Evolutionary conservation across 2,888 invertebrate genomes (phyloP).

Genomic region (Acanthosepion pharaonis): DNA sequence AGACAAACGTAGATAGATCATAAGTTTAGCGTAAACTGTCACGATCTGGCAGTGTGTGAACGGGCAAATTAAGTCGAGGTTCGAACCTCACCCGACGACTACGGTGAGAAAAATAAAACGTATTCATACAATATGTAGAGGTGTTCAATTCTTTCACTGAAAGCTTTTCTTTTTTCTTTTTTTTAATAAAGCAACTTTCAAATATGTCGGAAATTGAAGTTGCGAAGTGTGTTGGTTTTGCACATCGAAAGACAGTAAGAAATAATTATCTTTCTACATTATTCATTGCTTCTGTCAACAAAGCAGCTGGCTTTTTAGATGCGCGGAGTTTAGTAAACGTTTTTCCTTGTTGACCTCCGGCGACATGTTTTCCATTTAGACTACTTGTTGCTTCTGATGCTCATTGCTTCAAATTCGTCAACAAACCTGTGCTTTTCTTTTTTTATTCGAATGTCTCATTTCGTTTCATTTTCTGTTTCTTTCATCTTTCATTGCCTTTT

Average conservation of each 20-base stretch:
- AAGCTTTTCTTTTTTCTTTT: too few relatives aligned
- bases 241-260: neutral
- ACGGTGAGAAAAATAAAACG: too few relatives aligned
- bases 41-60: too few relatives aligned
- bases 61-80: too few relatives aligned
- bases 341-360: neutral
- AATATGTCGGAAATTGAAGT: too few relatives aligned
- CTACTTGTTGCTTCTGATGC: neutral
- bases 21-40: too few relatives aligned
- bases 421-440: neutral
- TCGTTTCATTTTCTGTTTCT: neutral
- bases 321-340: neutral
- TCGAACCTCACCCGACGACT: too few relatives aligned
- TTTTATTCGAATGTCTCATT: neutral
- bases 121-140: too few relatives aligned
- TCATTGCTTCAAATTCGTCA: neutral
- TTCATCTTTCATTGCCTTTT: neutral
- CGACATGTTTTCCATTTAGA: neutral
- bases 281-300: neutral
- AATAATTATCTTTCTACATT: neutral
- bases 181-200: too few relatives aligned
- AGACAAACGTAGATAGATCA: too few relatives aligned
- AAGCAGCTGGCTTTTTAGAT: neutral
- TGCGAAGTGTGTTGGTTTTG: neutral
- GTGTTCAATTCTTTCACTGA: too few relatives aligned